Evolutionary conservation across 2,888 invertebrate genomes (phyloP), one percentile per base, ranked within the genome.

Genomic region (Drosophila nr. fundita): DNA sequence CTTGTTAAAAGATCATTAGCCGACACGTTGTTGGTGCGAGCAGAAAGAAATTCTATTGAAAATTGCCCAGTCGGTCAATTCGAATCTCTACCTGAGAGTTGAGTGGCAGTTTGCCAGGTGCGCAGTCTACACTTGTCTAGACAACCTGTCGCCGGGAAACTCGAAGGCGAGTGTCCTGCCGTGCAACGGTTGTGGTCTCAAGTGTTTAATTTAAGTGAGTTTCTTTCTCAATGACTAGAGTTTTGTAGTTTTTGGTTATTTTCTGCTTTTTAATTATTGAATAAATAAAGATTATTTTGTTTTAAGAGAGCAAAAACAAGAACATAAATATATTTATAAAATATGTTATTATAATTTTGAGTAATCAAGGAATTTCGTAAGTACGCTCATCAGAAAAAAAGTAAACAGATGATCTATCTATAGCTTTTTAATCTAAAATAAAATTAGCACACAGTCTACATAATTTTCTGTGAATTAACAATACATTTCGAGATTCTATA

Each of bases 1-100:
- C 91, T 91, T 92, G 92, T 92, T 92, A 92, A 89, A 92, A 91
- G 81, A 90, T 92, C 92, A 92, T 92, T 92, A 91, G 89, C 80
- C 80, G 57, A 67, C 67, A 59, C 68, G 61, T 71, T 79, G 79
- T 73, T 79, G 60, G 73, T 73, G 68, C 34, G 67, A 76, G 70
- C 55, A 61, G 45, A 30, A 18, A 49, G 64, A 78, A 79, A 76
- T 84, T 88, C 90, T 68, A 69, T 82, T 75, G 83, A 87, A 84
- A 78, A 75, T 71, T 70, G 48, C 53, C 60, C 73, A 68, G 74
- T 73, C 61, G 61, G 54, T 24, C 13, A 38, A 49, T 32, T 48
- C 38, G 27, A 21, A 2, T 8, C 29, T 65, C 70, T 86, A 88
- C 89, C 87, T 87, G 78, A 18, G 27, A 38, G 60, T 21, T n/a